Evolutionary conservation across 2,113 vertebrate species (phyloP).

Genomic region (Campylomormyrus tamandua): DNA sequence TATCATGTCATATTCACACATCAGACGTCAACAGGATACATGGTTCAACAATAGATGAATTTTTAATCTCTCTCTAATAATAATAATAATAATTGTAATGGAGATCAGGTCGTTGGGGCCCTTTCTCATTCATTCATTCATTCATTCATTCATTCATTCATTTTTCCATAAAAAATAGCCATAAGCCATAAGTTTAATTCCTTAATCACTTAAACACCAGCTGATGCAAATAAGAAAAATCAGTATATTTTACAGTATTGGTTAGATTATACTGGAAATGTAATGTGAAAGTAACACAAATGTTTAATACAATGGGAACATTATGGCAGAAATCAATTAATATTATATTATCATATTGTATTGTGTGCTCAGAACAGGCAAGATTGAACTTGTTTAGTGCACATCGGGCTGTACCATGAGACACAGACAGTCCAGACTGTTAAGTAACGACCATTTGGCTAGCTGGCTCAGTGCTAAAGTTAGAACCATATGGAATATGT

Average conservation of each 20-base stretch:
- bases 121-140: not conserved
- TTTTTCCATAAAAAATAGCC: not conserved
- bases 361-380: not conserved
- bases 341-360: not conserved
- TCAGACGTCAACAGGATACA: not conserved
- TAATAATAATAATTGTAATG: not conserved
- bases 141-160: not conserved
- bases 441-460: not conserved
- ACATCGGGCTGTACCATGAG: not conserved
- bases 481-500: slow-evolving; percentile 52
- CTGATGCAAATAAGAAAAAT: not conserved
- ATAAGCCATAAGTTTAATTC: not conserved
- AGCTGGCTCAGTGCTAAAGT: not conserved
- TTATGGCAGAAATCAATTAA: not conserved
- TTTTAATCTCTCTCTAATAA: not conserved
- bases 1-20: not conserved
- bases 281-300: not conserved
- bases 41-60: not conserved
- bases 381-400: not conserved
- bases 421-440: not conserved
- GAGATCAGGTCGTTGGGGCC: not conserved
- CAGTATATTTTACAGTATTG: not conserved
- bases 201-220: not conserved
- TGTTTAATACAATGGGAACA: not conserved
- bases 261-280: not conserved